Evolutionary conservation across 2,888 invertebrate genomes (phyloP), one percentile per base, ranked within the genome.

Genomic region (Nomada fabriciana): DNA sequence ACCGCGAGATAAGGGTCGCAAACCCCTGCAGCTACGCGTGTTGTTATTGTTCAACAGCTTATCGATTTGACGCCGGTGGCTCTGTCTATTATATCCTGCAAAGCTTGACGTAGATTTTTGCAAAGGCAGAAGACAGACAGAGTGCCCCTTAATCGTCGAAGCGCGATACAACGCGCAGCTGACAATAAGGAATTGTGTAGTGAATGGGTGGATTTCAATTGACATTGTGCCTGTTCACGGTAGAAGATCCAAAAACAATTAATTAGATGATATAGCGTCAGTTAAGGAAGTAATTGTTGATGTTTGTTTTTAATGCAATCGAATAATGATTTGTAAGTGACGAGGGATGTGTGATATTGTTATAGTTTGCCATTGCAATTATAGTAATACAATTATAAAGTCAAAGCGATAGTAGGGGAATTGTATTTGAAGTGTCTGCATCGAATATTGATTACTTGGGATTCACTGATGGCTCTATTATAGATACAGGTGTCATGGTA

Each of bases 21-120:
- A 57, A 64, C 77, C 53, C 77, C 53, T 60, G 20, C 57, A 20
- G 20, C 50, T 23, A 36, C 60, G 63, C 53, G 50, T 50, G 78
- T 79, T 79, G 68, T 75, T 79, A 79, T 79, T 79, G 74, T 65
- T 59, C 59, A 53, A 75, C 53, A 59, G 69, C 70, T 79, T 75
- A 75, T 79, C 79, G 79, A 70, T 79, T 79, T 75, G 69, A 70
- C 75, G 70, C 36, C 63, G 53, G 59, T 70, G 64, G 69, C 55
- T 74, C 69, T 64, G 64, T 59, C 75, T 53, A 70, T 79, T 79
- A 75, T 70, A 75, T 70, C 61, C 55, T 59, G 59, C 57, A 75
- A 65, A 59, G 2, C 70, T 65, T 59, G 69, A 69, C 69, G 79
- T 59, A 69, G 7, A 36, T 36, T 36, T 5, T 36, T 50, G 57